Percentiles rank a stretch among this genome's conserved stretches.
Evolutionary conservation across 2,888 invertebrate genomes (phyloP).

Genomic region (Clepsis dumicolana): DNA sequence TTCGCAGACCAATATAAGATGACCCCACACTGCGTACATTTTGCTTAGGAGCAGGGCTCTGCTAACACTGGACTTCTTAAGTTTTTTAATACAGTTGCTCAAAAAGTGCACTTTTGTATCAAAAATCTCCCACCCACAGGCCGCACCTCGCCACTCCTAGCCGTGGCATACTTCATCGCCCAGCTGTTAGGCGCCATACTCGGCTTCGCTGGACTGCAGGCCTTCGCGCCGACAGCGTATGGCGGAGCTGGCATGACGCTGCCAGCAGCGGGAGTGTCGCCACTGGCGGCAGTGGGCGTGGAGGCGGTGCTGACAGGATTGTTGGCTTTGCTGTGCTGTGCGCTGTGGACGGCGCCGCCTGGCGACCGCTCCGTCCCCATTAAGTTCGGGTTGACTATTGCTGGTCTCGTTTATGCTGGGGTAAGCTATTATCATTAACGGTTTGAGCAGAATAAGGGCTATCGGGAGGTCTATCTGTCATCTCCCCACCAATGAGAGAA

Average conservation of each 20-base stretch:
- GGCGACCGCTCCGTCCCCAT: conserved; percentile 66
- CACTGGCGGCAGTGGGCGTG: conserved; percentile 52
- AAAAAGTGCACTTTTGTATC: too few relatives aligned
- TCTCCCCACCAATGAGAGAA: too few relatives aligned
- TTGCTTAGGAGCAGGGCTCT: too few relatives aligned
- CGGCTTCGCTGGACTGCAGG: conserved; percentile 65
- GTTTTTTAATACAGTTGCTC: too few relatives aligned
- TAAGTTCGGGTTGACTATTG: conserved; percentile 72
- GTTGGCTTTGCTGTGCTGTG: conserved; percentile 66
- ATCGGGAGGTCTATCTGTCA: too few relatives aligned
- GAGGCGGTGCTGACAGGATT: conserved; percentile 66
- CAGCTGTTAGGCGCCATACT: conserved; percentile 66
- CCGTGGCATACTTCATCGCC: conserved; percentile 62
- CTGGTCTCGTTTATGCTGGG: conserved; percentile 73
- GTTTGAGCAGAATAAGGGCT: too few relatives aligned
- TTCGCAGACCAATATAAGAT: too few relatives aligned
- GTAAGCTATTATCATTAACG: conserved; percentile 60
- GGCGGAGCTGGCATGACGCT: conserved; percentile 49
- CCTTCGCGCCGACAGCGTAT: conserved; percentile 45
- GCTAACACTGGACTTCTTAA: too few relatives aligned
- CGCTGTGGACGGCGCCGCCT: conserved; percentile 62
- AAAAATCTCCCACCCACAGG: conserved; percentile 55
- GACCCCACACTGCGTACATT: too few relatives aligned
- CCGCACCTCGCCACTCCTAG: conserved; percentile 67
- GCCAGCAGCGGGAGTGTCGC: conserved; percentile 52